A percentile compares a stretch with the other conserved stretches of the same genome.
These are phyloP conservation scores for Willisornis vidua DNA, from an alignment of 2,113 vertebrate genomes.

Conservation along the genomic window DNA sequence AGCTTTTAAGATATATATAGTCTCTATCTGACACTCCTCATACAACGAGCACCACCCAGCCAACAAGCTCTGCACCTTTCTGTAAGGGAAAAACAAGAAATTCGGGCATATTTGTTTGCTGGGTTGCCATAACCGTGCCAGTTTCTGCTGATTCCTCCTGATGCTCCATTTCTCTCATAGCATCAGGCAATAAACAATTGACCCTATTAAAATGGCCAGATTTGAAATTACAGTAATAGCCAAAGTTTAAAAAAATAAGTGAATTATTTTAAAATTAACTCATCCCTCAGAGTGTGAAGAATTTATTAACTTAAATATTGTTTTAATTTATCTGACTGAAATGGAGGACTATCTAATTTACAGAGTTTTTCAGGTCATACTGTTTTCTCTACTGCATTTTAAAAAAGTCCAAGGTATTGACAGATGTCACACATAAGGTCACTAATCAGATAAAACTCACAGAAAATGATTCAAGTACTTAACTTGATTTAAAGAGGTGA, in stretches of 20 bases:
- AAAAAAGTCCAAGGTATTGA: background rate
- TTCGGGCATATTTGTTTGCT: background rate
- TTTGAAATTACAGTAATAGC: background rate
- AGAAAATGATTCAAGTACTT: background rate
- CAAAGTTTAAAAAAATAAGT: background rate
- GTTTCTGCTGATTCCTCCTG: background rate
- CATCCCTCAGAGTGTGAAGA: background rate
- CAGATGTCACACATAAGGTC: background rate
- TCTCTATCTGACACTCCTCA: background rate
- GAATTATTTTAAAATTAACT: background rate
- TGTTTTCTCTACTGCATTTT: background rate
- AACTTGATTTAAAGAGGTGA: background rate
- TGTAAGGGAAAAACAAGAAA: background rate
- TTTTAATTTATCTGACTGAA: background rate
- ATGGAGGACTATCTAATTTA: background rate
- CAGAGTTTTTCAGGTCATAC: background rate
- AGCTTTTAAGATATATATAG: background rate
- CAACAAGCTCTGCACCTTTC: background rate
- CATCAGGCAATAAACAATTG: background rate
- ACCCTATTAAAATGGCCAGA: background rate
- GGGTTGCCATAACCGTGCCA: background rate
- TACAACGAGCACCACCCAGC: background rate
- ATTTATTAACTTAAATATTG: too few relatives aligned
- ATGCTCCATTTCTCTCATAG: background rate
- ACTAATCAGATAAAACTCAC: background rate